Percentiles rank a stretch among this genome's conserved stretches.
Evolutionary conservation across 2,888 invertebrate species (phyloP).

Genomic region (Barypeithes pellucidus): DNA sequence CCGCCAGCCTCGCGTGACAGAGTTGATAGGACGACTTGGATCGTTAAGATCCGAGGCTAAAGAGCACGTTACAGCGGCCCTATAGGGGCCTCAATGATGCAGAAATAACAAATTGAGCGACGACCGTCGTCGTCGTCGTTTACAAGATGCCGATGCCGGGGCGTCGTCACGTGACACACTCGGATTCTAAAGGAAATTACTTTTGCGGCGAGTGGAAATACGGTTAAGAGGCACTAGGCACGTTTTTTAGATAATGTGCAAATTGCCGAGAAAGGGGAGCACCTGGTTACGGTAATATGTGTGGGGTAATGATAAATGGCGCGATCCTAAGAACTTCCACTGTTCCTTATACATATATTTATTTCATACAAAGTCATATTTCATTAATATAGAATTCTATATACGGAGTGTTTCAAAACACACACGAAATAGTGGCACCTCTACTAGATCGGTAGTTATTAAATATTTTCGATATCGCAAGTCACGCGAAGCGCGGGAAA

Average conservation of each 20-base stretch:
- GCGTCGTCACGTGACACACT: constrained; percentile 14
- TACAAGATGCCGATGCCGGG: constrained; percentile 19
- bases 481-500: too few species aligned
- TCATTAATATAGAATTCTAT: too few species aligned
- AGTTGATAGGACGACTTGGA: constrained; percentile 16
- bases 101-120: constrained; percentile 31
- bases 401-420: too few species aligned
- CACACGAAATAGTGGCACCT: too few species aligned
- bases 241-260: constrained; percentile 26
- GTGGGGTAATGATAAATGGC: background rate
- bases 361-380: too few species aligned
- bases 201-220: constrained; percentile 16
- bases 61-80: constrained; percentile 20
- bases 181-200: constrained; percentile 25
- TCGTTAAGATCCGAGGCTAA: constrained; percentile 24
- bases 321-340: background rate
- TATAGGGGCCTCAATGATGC: constrained; percentile 24
- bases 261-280: constrained; percentile 10
- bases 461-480: too few species aligned
- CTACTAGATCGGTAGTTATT: too few species aligned
- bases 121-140: constrained; percentile 20
- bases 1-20: constrained; percentile 5
- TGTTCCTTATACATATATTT: too few species aligned
- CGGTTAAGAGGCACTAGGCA: constrained; percentile 17
- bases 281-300: background rate